Percentiles rank a stretch among this genome's conserved stretches.
These are phyloP conservation scores for Aphidius ervi DNA, from an alignment of 1,140 invertebrate species.

Conservation along the genomic window DNA sequence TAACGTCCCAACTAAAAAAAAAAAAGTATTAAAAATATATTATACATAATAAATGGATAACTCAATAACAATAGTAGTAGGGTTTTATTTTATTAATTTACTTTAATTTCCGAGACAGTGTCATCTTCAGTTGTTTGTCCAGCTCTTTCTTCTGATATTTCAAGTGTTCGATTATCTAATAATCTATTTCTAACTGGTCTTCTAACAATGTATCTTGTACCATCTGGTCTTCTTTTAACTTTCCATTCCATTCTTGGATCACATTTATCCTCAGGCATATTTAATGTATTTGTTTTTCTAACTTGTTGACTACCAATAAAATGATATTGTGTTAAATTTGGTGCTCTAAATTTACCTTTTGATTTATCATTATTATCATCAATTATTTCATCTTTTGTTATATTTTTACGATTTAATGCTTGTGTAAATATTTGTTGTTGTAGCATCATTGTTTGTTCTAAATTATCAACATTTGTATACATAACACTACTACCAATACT, in stretches of 20 bases:
- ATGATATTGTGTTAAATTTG: constrained; percentile 60
- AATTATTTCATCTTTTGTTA: constrained; percentile 31
- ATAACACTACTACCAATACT: constrained; percentile 56
- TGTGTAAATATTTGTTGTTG: constrained; percentile 69
- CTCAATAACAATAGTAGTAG: background rate
- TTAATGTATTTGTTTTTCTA: constrained; percentile 35
- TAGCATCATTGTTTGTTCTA: constrained; percentile 68
- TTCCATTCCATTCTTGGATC: constrained; percentile 71
- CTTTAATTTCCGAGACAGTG: constrained; percentile 75
- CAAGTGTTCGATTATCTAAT: constrained; percentile 65
- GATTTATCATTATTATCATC: constrained; percentile 38
- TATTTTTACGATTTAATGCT: constrained; percentile 49
- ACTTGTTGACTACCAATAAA: constrained; percentile 60
- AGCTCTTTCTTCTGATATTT: constrained; percentile 65
- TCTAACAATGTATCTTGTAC: constrained; percentile 73
- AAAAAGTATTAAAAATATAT: background rate
- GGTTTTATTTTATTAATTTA: constrained; percentile 28
- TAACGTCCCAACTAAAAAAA: constrained; percentile 63
- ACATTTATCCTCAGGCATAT: constrained; percentile 41
- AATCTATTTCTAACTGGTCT: constrained; percentile 66
- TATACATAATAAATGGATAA: background rate
- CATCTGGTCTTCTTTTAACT: constrained; percentile 74
- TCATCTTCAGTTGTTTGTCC: constrained; percentile 80
- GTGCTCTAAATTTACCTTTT: constrained; percentile 52
- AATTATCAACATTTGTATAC: constrained; percentile 71